A percentile compares a stretch with the other conserved stretches of the same genome.
Conservation (phyloP, 2,888 invertebrate species). For the Cinara cedri region DNA sequence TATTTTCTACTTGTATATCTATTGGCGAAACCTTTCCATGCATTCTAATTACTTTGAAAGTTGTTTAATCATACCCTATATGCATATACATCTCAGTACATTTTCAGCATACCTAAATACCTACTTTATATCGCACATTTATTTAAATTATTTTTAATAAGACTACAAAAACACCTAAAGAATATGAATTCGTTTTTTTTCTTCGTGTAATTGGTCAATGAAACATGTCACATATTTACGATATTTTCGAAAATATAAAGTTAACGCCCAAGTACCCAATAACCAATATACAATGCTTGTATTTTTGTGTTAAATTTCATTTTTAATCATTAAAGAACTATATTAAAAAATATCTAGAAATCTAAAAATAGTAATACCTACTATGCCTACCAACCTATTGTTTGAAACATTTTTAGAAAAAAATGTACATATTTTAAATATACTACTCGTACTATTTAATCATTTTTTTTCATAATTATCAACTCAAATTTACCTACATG, state of each 20-base stretch:
- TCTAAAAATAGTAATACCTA: too few species aligned
- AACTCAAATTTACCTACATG: too few species aligned
- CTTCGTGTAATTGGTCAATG: slow-evolving; percentile 6
- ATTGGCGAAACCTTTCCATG: slow-evolving; percentile 29
- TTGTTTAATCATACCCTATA: slow-evolving; percentile 46
- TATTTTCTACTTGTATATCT: slow-evolving; percentile 24
- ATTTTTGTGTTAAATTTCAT: too few species aligned
- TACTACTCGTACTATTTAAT: neutral
- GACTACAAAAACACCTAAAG: slow-evolving; percentile 9
- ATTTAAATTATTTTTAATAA: slow-evolving; percentile 34
- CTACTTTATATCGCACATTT: slow-evolving; percentile 26
- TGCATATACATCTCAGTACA: slow-evolving; percentile 32
- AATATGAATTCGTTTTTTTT: slow-evolving; percentile 33
- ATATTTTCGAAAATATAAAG: neutral
- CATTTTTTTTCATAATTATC: neutral
- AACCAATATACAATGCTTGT: too few species aligned
- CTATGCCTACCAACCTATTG: too few species aligned
- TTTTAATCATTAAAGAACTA: too few species aligned
- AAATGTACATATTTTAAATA: neutral
- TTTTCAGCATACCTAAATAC: slow-evolving; percentile 56
- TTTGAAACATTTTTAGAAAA: neutral
- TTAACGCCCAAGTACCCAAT: too few species aligned
- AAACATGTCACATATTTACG: neutral
- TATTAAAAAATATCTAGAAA: too few species aligned
- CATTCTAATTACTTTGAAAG: slow-evolving; percentile 47